Base-by-base conservation (phyloP, 37 sponge, comb jelly and placozoan species). In the Amphimedon queenslandica region DNA sequence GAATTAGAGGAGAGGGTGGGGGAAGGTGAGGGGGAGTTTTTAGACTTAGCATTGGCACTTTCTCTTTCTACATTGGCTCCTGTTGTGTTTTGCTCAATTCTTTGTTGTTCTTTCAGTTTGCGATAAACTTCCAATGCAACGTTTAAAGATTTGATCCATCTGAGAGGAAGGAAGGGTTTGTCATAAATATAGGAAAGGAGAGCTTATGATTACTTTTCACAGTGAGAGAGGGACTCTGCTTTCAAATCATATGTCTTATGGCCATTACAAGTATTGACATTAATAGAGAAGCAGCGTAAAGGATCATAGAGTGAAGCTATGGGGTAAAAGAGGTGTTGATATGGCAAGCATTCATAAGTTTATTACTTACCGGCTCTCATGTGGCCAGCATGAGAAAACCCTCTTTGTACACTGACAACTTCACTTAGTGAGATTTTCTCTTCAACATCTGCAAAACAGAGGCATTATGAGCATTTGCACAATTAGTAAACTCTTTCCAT, bases 81-180 rank as follows among this genome's bases (percentile, higher is more conserved):
- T 30, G 40, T 51, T 0, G n/a, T 25, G 21, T 16, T 66, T 20
- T 1, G 16, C 38, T 65, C 41, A 0, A 43, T 2, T 1, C n/a
- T 36, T 2, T 68, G 42, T 35, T 82, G 82, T 20, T 82, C 70
- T 38, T 57, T 35, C 69, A 82, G 66, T 30, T 51, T 30, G 24
- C 61, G 32, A 57, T 82, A 74, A 31, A 82, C 69, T 40, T 74
- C 66, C 28, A 37, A n/a, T 4, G 82, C 82, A 40, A 42, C 24
- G 2, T 74, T 74, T 34, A 82, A 21, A 1, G 69, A 74, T 38
- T 74, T 74, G 35, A 74, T 75, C 82, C 82, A 82, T 40, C 81
- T 80, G 31, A 18, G 13, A 8, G 13, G 13, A 47, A 47, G 53
- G 13, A 47, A 13, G 13, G 53, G 13, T 47, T 47, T 18, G 27